Evolutionary conservation across 2,888 invertebrate genomes (phyloP), one percentile per base, ranked within the genome.

Genomic region (Synergus japonicus): DNA sequence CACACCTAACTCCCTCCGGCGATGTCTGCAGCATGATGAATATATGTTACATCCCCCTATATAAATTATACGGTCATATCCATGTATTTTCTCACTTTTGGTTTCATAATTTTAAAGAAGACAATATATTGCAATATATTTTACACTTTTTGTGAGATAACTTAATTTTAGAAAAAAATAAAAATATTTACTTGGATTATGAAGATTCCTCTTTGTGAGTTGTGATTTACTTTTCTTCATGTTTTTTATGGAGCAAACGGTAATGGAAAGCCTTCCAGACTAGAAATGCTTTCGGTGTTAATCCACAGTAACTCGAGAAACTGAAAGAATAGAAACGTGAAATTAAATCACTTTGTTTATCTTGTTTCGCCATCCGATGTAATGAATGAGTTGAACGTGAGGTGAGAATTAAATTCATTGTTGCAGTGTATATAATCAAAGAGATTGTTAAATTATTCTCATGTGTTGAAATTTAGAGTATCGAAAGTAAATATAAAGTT

Each of bases 341-440:
- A 69, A 69, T 69, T 69, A 49, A 69, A 69, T 69, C 69, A 69
- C 69, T 69, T 46, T 69, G 46, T 69, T 69, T 69, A 69, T 22
- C 69, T 69, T 69, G 69, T 69, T 69, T 69, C 69, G 15, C 46
- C 46, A 69, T 49, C 69, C 69, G 22, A 69, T 69, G 69, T 69
- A 69, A 69, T 69, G 49, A 69, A 69, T 22, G 46, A 69, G 69
- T 29, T 13, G 12, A 46, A 69, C 69, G 69, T 69, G 69, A 49
- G 69, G 13, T 44, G 29, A 69, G 15, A 69, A 69, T 69, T 49
- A 13, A 22, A 69, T 69, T 49, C 69, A 49, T 69, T 69, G 69
- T 69, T 69, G 69, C 69, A 49, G 46, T 46, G 46, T n/a, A 69
- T 69, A 69, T 69, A 69, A 69, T 69, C 46, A 22, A 69, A 29